These are phyloP conservation scores for Lepus townsendii DNA, from an alignment of 2,797 vertebrate species.

Conservation along the genomic window DNA sequence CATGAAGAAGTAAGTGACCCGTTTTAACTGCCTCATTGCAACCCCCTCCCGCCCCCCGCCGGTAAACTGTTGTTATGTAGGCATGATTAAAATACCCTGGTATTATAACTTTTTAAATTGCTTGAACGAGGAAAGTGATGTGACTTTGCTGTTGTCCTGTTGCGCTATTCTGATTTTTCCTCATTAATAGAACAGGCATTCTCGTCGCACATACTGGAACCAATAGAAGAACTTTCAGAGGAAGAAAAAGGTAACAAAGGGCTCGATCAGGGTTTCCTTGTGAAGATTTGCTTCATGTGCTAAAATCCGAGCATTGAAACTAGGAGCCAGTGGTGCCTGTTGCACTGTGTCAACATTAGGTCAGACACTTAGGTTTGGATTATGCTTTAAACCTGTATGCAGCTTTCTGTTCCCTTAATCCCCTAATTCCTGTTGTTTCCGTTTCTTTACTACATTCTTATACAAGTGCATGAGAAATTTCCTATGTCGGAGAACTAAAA, in stretches of 20 bases:
- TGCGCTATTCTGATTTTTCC: conserved; percentile 86
- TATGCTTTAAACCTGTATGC: background rate
- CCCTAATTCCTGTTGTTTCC: background rate
- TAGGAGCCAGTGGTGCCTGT: background rate
- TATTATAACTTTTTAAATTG: background rate
- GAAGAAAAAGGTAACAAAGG: conserved; percentile 91
- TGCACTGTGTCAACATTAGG: background rate
- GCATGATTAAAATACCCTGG: background rate
- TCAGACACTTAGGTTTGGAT: background rate
- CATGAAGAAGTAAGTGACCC: background rate
- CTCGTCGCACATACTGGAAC: conserved; percentile 89
- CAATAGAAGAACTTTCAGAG: conserved; percentile 92
- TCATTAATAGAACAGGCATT: conserved; percentile 88
- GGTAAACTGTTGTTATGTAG: background rate
- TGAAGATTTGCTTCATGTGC: conserved; percentile 16
- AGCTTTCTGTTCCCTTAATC: background rate
- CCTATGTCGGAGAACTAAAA: background rate
- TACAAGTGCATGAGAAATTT: background rate
- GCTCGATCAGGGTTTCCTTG: conserved; percentile 55
- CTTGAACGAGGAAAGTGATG: conserved; percentile 53
- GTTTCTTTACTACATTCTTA: background rate
- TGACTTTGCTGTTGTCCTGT: conserved; percentile 84
- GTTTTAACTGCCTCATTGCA: background rate
- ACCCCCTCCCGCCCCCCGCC: background rate
- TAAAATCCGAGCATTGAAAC: background rate